Evolutionary conservation across 2,888 invertebrate genomes (phyloP), one percentile per base, ranked within the genome.

Genomic region (Diadegma fenestrale): DNA sequence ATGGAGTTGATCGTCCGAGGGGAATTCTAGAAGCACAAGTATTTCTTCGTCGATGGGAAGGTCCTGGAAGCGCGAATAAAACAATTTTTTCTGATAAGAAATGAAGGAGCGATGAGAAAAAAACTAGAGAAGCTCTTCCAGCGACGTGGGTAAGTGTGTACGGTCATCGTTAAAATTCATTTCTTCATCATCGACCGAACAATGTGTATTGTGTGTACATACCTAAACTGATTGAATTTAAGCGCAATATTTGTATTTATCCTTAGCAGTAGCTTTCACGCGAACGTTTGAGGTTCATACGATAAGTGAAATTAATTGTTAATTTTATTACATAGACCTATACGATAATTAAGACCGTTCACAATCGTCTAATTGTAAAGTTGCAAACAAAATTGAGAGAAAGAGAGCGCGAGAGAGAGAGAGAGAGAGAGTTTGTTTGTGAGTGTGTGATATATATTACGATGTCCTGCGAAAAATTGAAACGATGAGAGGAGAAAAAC

Each of bases 131-230:
- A 58, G 54, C 58, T 84, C 68, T 77, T 12, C 58, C 71, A 54
- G 64, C 72, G 26, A 48, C n/a, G 73, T 43, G 73, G 72, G 80
- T 73, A 66, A 73, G 73, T 73, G 51, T 37, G 58, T 22, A 73
- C 68, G 76, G 71, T 82, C 82, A 79, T 73, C 78, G 77, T 84
- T 66, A 48, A 72, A 64, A 26, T 58, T 58, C 75, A 82, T 84
- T 41, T 73, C 84, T 71, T 77, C 87, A 84, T 87, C 87, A 89
- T 87, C 91, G 89, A 90, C 87, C 90, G 91, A 91, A 91, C 91
- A 91, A 93, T 91, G 92, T 93, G 91, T 93, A 93, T 93, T 93
- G 92, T 93, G 92, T 94, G 93, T 93, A 93, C 88, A 93, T 94
- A 93, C 90, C 86, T 91, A 87, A 87, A 92, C 90, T 91, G 88